A percentile compares a stretch with the other conserved stretches of the same genome.
Evolutionary conservation across 2,113 vertebrate genomes (phyloP).

Genomic region (Guaruba guarouba): DNA sequence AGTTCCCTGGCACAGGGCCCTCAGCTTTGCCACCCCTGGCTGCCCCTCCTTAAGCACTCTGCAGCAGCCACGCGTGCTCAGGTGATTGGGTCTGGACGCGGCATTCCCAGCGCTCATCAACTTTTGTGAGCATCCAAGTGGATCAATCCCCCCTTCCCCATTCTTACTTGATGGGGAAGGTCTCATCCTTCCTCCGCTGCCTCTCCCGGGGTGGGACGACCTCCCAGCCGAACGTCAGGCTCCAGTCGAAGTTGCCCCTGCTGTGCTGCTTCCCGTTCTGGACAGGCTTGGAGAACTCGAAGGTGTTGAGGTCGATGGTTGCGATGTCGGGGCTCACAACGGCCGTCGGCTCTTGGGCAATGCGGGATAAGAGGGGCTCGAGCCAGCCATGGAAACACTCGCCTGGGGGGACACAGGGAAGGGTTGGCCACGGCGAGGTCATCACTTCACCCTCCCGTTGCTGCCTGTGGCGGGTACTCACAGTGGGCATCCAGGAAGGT

Average conservation of each 20-base stretch:
- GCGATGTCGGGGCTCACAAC: constrained; percentile 94
- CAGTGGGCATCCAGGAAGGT: constrained; percentile 96
- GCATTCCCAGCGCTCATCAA: not conserved
- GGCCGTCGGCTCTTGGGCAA: constrained; percentile 87
- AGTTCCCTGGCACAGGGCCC: not conserved
- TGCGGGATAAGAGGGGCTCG: constrained; percentile 89
- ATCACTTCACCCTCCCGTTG: accelerated
- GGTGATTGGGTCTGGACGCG: accelerated
- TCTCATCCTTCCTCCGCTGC: constrained; percentile 89
- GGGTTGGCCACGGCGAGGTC: not conserved
- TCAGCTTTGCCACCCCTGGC: not conserved
- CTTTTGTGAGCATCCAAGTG: not conserved
- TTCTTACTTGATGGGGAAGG: constrained; percentile 86
- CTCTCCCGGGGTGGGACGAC: constrained; percentile 75
- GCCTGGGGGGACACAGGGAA: constrained; percentile 75
- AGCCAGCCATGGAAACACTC: constrained; percentile 97
- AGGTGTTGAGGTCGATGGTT: constrained; percentile 89
- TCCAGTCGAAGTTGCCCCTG: constrained; percentile 96
- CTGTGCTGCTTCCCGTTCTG: constrained; percentile 79
- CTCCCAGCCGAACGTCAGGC: constrained; percentile 92
- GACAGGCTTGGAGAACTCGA: constrained; percentile 86
- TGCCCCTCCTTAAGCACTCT: not conserved
- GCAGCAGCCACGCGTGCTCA: not conserved
- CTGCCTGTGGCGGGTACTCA: constrained; percentile 65
- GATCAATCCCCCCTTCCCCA: not conserved